Base-by-base conservation (phyloP, 1,140 invertebrate genomes). In the Pseudomyrmex pallidus region DNA sequence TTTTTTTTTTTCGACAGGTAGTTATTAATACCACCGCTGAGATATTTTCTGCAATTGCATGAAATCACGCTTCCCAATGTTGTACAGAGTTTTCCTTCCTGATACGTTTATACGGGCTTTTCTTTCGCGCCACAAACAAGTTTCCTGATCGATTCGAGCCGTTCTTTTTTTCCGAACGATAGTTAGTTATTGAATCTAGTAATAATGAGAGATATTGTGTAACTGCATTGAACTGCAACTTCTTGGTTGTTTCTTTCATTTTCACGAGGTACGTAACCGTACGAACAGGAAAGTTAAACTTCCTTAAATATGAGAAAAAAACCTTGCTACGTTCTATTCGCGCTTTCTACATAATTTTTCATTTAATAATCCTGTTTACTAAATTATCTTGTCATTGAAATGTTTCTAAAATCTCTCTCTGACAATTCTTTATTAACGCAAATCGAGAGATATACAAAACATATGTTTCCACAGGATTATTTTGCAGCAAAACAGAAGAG, bases 11-110 rank as follows among this genome's bases (percentile, higher is more conserved):
- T 35, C 13, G 13, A 57, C 13, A 15, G 13, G 17, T 15, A 13
- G 5, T 46, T 48, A 20, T 57, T n/a, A 57, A 57, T 66, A 56
- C 62, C 50, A 64, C 4, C 9, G 2, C 2, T 15, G 15, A 54
- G 3, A 67, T 46, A 22, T 35, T 77, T 77, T 35, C 62, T 64
- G 2, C 54, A 54, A 77, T 77, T 56, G 67, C 44, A 20, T 66
- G 54, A 77, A 77, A 77, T 77, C 74, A 54, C 22, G 2, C 57
- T 64, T 67, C 48, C 46, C 20, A 20, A 35, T 44, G 25, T 25
- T 25, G 25, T 25, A 52, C 15, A 35, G 25, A 62, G 13, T 13
- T 35, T n/a, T 76, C n/a, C 13, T n/a, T 76, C 48, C 61, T 66
- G 2, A 15, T n/a, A n/a, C n/a, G 48, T 17, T 35, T 76, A 35